These are phyloP conservation scores for Achlya flavicornis DNA, from an alignment of 2,888 invertebrate species.

Conservation along the genomic window DNA sequence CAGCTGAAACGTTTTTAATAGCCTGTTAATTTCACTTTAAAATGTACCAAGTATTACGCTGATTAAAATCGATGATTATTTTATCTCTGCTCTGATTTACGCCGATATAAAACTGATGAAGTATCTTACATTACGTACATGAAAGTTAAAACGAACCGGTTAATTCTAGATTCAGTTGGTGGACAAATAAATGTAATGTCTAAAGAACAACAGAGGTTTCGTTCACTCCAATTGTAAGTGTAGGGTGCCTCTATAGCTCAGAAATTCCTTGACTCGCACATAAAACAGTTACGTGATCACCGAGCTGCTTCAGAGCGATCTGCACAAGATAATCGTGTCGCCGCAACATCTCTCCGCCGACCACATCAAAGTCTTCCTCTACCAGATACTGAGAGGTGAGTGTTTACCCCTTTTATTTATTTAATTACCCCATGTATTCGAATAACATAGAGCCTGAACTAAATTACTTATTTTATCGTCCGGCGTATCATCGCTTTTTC, in stretches of 20 bases:
- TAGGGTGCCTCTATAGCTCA: background rate
- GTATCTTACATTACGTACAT: background rate
- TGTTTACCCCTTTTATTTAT: conserved; percentile 25
- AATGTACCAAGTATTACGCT: background rate
- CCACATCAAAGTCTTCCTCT: conserved; percentile 99
- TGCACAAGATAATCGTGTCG: conserved; percentile 99
- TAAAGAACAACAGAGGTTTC: background rate
- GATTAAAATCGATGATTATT: background rate
- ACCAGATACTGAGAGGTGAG: conserved; percentile 99
- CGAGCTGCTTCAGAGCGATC: conserved; percentile 99
- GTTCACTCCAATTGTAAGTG: background rate
- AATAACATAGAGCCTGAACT: too few species aligned
- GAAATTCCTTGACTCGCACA: conserved; percentile 61
- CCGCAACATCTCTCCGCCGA: conserved; percentile 99
- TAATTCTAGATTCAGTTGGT: background rate
- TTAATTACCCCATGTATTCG: too few species aligned
- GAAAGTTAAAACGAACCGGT: background rate
- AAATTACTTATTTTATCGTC: too few species aligned
- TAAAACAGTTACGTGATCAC: conserved; percentile 97
- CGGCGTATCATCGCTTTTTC: too few species aligned
- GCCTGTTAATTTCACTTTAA: background rate
- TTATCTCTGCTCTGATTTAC: background rate
- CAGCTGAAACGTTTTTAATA: background rate
- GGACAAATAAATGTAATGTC: background rate
- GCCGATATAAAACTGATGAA: background rate